A percentile compares a stretch with the other conserved stretches of the same genome.
These are phyloP conservation scores for Scolanthus callimorphus DNA, from an alignment of 92 coral and sea anemone genomes.

Conservation along the genomic window DNA sequence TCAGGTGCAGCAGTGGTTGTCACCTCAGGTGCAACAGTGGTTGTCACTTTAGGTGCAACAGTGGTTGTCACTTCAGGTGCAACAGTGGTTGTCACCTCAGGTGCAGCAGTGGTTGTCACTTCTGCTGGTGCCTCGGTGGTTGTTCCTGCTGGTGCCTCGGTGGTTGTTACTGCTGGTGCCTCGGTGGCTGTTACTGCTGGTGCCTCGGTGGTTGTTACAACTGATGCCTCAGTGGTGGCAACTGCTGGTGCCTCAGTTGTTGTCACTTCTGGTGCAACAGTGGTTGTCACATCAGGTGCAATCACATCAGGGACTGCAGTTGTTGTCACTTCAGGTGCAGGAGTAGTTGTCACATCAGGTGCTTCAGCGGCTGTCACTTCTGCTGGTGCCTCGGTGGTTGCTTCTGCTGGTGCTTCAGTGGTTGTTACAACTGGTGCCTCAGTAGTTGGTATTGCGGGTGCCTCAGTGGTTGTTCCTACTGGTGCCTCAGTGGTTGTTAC, in stretches of 20 bases:
- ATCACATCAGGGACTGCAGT: not conserved
- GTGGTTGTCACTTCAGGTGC: not conserved
- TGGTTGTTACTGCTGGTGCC: not conserved
- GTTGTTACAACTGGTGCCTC: not conserved
- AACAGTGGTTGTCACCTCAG: constrained; percentile 1
- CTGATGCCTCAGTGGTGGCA: not conserved
- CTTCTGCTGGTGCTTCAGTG: constrained; percentile 2
- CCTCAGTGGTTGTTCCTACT: not conserved
- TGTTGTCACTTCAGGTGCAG: constrained; percentile 1
- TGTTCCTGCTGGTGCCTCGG: not conserved
- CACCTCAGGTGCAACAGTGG: constrained; percentile 8
- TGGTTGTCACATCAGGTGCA: not conserved
- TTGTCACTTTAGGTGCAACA: not conserved
- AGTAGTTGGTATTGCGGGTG: not conserved
- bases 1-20: not conserved
- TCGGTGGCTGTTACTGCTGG: not conserved
- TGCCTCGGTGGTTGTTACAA: not conserved
- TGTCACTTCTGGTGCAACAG: not conserved
- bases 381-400: not conserved
- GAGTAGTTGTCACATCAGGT: not conserved
- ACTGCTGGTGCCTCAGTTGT: constrained; percentile 4
- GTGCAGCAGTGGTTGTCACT: too few species aligned
- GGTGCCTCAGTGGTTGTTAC: not conserved
- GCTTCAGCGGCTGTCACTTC: not conserved
- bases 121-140: not conserved